Base-by-base conservation (phyloP, 2,797 vertebrate species). In the Phylloscopus collybita region DNA sequence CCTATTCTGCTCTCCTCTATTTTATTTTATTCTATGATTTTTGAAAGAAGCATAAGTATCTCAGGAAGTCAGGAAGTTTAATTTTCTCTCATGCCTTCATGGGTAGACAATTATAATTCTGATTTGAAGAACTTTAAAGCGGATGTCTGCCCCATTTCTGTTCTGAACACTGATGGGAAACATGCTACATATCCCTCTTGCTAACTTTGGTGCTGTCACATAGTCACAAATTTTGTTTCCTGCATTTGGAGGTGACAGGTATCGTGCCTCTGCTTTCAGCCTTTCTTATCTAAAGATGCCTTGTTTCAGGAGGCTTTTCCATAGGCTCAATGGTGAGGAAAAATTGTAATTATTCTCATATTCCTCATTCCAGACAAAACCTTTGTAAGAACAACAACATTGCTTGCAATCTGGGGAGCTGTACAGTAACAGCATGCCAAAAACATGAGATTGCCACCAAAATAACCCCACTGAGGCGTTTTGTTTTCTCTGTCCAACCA, bases 61-160 rank as follows among this genome's bases (percentile, higher is more conserved):
- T 93, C 42, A 60, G 62, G 71, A 76, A 81, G 42, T 81, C 66
- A 91, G 75, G 51, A 90, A 62, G 44, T 80, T 93, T 92, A 90
- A 92, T 94, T 79, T 96, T 94, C 75, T 84, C 87, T 75, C 92
- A 16, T 23, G 69, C 47, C 62, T 97, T 61, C 76, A 83, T 5
- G 20, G 51, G 51, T 78, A 92, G 76, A 88, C 83, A 88, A 93
- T 73, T 94, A 87, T 27, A 82, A 76, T 92, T 95, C 80, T 61
- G 84, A 96, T 87, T 8, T 89, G 84, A 94, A 85, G 71, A 95
- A 96, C 88, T 96, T 92, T 88, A 80, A 95, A 95, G 93, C 2
- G 34, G 95, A 93, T 10, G 8, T 38, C 38, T 89, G 92, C 67
- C 92, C 84, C 92, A 80, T 30, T 95, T 95, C 85, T 93, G 85